These are phyloP conservation scores for Drosophila ezoana DNA, from an alignment of 2,888 invertebrate species.

Conservation along the genomic window DNA sequence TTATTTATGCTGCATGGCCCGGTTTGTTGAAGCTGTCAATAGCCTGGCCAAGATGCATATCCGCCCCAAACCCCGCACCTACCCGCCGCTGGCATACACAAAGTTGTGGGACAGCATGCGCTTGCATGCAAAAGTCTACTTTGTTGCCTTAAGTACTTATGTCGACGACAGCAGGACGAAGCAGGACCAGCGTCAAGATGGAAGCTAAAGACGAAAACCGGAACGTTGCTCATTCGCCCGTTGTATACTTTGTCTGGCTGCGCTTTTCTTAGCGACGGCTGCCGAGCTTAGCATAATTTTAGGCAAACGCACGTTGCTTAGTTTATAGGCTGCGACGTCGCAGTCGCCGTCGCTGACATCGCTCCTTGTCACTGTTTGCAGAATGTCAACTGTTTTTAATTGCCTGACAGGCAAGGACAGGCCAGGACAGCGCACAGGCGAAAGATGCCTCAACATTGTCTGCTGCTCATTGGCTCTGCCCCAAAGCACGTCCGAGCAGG, in stretches of 20 bases:
- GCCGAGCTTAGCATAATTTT: constrained; percentile 77
- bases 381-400: constrained; percentile 79
- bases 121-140: constrained; percentile 77
- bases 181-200: constrained; percentile 28
- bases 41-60: constrained; percentile 49
- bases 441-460: constrained; percentile 62
- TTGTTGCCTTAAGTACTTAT: constrained; percentile 80
- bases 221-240: constrained; percentile 61
- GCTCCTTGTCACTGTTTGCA: constrained; percentile 64
- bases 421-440: constrained; percentile 12
- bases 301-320: constrained; percentile 79
- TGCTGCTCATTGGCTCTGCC: constrained; percentile 25
- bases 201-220: constrained; percentile 9
- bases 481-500: constrained; percentile 63
- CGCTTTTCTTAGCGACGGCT: constrained; percentile 68
- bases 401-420: constrained; percentile 62
- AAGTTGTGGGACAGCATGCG: constrained; percentile 76
- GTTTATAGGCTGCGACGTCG: constrained; percentile 73
- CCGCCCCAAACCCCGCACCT: background rate
- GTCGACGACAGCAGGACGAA: constrained; percentile 56
- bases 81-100: constrained; percentile 40
- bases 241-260: constrained; percentile 60
- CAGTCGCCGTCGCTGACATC: constrained; percentile 7
- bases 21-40: constrained; percentile 69
- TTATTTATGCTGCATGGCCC: constrained; percentile 73